Base-by-base conservation (phyloP, 1,140 invertebrate genomes). In the Zaprionus ghesquierei region DNA sequence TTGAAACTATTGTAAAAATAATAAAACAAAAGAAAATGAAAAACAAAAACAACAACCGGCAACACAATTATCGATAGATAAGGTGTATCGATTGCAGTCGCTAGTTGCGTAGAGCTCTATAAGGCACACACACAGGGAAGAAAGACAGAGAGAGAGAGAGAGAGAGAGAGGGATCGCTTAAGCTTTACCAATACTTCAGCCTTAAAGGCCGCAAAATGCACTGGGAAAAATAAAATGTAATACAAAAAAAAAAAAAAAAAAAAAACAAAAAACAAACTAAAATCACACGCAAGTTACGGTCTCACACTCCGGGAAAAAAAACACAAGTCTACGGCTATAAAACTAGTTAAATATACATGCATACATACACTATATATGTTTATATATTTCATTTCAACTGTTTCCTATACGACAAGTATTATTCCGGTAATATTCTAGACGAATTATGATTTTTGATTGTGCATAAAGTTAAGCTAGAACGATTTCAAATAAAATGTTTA, bases 1-100 rank as follows among this genome's bases (percentile, higher is more conserved):
- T 89, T 89, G 85, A 89, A 89, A 89, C 89, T 89, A 89, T 81
- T 89, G 85, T 89, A 89, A 85, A 89, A 85, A 89, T 85, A 89
- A 87, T 62, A 81, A 87, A 79, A 70, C 58, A 69, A 81, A 79
- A 69, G 51, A 69, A 69, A 56, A 72, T 29, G 27, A 29, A 29
- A 29, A 29, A 8, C 15, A 69, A 69, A 73, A 53, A 64, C 23
- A 33, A 46, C 13, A 50, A 51, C 33, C n/a, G n/a, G n/a, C n/a
- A 54, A 60, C 64, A 61, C 64, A 69, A 55, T 68, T 68, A 73
- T 73, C 70, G 70, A 73, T 69, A 69, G 49, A 13, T n/a, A n/a
- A n/a, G 22, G 29, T n/a, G 56, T 58, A 54, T 66, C 64, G 69
- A 60, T 68, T 41, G 61, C 51, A 70, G 60, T 70, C 33, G 61